These are phyloP conservation scores for Chromobotia macracanthus DNA, from an alignment of 2,797 vertebrate species.

Conservation along the genomic window DNA sequence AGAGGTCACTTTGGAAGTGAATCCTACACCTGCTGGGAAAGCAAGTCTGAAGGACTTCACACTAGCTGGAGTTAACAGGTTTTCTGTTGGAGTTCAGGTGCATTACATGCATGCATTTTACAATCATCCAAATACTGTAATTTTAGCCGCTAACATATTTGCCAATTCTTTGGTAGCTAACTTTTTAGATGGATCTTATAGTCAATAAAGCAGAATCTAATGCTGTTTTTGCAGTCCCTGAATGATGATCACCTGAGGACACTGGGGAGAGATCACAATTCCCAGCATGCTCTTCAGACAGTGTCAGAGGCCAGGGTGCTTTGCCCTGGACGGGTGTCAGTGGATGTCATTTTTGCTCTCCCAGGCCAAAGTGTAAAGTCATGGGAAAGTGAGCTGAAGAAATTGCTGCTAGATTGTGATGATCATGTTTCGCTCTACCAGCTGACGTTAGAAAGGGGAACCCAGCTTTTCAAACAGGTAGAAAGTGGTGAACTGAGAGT, in stretches of 20 bases:
- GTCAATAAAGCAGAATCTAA: background rate
- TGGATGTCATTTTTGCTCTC: conserved; percentile 89
- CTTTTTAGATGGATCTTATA: background rate
- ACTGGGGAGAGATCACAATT: conserved; percentile 87
- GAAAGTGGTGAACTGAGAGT: conserved; percentile 64
- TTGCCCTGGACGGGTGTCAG: conserved; percentile 84
- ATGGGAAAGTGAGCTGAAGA: conserved; percentile 80
- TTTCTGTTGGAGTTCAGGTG: conserved; percentile 93
- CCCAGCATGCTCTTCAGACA: conserved; percentile 75
- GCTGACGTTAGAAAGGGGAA: conserved; percentile 90
- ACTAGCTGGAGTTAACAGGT: conserved; percentile 83
- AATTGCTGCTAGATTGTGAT: conserved; percentile 75
- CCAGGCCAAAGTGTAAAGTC: conserved; percentile 77
- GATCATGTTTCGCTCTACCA: conserved; percentile 91
- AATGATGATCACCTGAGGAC: conserved; percentile 78
- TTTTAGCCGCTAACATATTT: background rate
- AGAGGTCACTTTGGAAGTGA: conserved; percentile 90
- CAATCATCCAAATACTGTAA: background rate
- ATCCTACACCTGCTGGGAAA: conserved; percentile 79
- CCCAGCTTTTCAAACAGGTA: conserved; percentile 82
- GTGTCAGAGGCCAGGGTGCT: conserved; percentile 79
- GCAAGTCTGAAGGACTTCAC: conserved; percentile 76
- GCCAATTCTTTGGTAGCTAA: background rate
- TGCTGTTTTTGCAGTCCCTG: conserved; percentile 78
- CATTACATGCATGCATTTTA: conserved; percentile 37